Conservation (phyloP, 2,888 invertebrate species). For the Rhorus exstirpatorius region DNA sequence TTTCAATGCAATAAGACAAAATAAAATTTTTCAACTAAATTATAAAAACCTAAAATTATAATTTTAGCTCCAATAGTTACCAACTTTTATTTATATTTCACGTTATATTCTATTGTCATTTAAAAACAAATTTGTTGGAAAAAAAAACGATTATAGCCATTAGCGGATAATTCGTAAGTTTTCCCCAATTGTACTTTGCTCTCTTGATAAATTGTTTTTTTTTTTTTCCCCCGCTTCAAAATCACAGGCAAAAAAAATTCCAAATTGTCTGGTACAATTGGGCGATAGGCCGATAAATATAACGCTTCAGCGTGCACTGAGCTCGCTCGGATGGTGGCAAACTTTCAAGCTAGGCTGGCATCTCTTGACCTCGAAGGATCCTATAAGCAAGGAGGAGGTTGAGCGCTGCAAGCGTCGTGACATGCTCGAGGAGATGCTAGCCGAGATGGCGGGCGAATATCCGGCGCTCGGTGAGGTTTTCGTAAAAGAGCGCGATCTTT, state of each 20-base stretch:
- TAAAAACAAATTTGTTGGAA: no score
- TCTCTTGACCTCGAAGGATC: slow-evolving; percentile 93
- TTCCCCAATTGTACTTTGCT: no score
- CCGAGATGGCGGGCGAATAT: slow-evolving; percentile 97
- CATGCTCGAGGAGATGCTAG: slow-evolving; percentile 95
- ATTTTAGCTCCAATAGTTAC: no score
- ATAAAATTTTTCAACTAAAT: no score
- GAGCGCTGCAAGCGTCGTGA: slow-evolving; percentile 97
- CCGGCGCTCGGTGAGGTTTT: slow-evolving; percentile 97
- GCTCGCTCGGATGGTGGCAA: slow-evolving; percentile 95
- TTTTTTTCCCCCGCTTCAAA: slow-evolving; percentile 27
- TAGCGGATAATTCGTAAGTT: no score
- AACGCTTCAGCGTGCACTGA: slow-evolving; percentile 95
- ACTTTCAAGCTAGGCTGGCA: slow-evolving; percentile 95
- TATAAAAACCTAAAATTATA: no score
- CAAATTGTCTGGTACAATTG: slow-evolving; percentile 94
- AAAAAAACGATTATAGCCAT: no score
- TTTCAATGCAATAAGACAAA: no score
- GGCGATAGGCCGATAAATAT: slow-evolving; percentile 98
- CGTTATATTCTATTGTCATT: no score
- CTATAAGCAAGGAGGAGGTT: slow-evolving; percentile 96
- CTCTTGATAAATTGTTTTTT: slow-evolving; percentile 47
- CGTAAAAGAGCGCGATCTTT: slow-evolving; percentile 97
- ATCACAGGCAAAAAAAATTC: slow-evolving; percentile 91
- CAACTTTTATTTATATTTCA: no score